Percentiles rank a stretch among this genome's conserved stretches.
These are phyloP conservation scores for Tyto alba DNA, from an alignment of 2,113 vertebrate genomes.

Conservation along the genomic window DNA sequence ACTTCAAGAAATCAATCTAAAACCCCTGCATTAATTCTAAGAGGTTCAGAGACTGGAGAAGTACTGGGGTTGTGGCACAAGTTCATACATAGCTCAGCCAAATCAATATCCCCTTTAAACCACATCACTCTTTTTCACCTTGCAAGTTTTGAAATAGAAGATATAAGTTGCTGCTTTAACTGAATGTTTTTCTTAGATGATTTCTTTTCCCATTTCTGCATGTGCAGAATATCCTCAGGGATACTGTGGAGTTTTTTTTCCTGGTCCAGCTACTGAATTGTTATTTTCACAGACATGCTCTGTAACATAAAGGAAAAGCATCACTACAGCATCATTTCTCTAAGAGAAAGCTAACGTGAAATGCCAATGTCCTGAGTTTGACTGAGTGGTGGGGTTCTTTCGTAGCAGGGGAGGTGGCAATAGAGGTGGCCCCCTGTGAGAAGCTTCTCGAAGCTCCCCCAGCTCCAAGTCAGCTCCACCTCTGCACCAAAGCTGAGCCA, in stretches of 20 bases:
- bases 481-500: too few species aligned
- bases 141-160: constrained; percentile 25
- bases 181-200: not conserved
- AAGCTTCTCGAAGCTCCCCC: too few species aligned
- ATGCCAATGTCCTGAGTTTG: too few species aligned
- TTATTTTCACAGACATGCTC: not conserved
- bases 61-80: not conserved
- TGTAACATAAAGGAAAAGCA: not conserved
- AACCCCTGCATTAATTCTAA: constrained; percentile 10
- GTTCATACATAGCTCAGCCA: not conserved
- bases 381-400: too few species aligned
- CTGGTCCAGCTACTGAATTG: not conserved
- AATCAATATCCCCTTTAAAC: constrained; percentile 55
- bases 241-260: not conserved
- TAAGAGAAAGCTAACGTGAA: not conserved
- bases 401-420: too few species aligned
- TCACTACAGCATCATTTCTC: not conserved
- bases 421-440: too few species aligned
- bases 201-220: constrained; percentile 6
- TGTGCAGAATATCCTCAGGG: not conserved
- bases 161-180: not conserved
- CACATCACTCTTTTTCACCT: constrained; percentile 15
- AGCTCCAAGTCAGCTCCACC: too few species aligned
- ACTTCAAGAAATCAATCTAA: constrained; percentile 23
- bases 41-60: not conserved